Percentiles rank a stretch among this genome's conserved stretches.
Evolutionary conservation across 2,113 vertebrate genomes (phyloP).

Genomic region (Antennarius striatus): DNA sequence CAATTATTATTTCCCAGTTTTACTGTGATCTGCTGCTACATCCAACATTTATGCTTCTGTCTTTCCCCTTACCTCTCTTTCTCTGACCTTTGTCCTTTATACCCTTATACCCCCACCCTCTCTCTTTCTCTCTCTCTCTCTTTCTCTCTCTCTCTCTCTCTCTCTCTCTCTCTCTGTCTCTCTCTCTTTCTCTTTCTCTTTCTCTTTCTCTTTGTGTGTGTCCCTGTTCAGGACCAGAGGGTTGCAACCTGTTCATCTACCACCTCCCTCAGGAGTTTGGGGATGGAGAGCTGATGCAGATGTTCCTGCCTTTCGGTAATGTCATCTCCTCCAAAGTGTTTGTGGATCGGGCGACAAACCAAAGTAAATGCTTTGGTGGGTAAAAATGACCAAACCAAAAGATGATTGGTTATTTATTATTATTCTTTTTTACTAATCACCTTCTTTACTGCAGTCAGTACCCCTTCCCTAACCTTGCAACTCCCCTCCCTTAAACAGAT

Average conservation of each 20-base stretch:
- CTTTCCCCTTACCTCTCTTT: slow-evolving; percentile 19
- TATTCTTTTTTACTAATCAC: slow-evolving; percentile 83
- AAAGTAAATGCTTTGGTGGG: slow-evolving; percentile 99
- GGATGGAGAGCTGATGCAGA: slow-evolving; percentile 99
- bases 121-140: slow-evolving; percentile 16
- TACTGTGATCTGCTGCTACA: slow-evolving; percentile 2
- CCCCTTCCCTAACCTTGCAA: slow-evolving; percentile 41
- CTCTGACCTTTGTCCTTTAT: slow-evolving; percentile 43
- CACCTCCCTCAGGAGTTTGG: slow-evolving; percentile 99
- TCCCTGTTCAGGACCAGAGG: slow-evolving; percentile 91
- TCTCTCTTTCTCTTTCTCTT: neutral
- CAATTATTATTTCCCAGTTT: too few species aligned
- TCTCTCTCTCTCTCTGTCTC: slow-evolving; percentile 25
- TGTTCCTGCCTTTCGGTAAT: slow-evolving; percentile 99
- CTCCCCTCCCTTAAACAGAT: slow-evolving; percentile 40
- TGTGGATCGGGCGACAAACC: slow-evolving; percentile 99
- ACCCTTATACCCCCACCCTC: slow-evolving; percentile 2
- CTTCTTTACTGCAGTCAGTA: slow-evolving; percentile 73
- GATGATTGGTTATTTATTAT: slow-evolving; percentile 89
- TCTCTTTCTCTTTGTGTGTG: slow-evolving; percentile 39
- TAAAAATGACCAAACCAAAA: slow-evolving; percentile 98
- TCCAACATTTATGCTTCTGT: slow-evolving; percentile 16
- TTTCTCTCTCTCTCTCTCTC: slow-evolving; percentile 23
- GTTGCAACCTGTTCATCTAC: slow-evolving; percentile 99
- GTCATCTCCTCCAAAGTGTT: slow-evolving; percentile 99